Evolutionary conservation across 2,113 vertebrate genomes (phyloP).

Genomic region (Apistogramma diplotaenia): DNA sequence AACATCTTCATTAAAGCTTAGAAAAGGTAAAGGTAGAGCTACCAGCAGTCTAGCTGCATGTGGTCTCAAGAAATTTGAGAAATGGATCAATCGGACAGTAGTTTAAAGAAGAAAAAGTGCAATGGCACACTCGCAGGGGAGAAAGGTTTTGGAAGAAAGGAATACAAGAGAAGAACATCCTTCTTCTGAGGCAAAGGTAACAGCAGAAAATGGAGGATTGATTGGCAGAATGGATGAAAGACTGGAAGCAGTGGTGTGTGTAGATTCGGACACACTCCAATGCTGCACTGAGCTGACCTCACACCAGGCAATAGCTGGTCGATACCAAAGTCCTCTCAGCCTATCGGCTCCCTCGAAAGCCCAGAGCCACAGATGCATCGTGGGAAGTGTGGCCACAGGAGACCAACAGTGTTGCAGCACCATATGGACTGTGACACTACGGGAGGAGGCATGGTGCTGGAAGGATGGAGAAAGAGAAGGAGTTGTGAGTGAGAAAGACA

Average conservation of each 20-base stretch:
- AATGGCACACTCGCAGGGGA: neutral
- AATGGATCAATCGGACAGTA: conserved; percentile 19
- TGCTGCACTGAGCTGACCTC: conserved; percentile 64
- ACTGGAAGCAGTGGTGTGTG: conserved; percentile 60
- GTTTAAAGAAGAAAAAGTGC: conserved; percentile 5
- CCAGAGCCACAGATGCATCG: conserved; percentile 76
- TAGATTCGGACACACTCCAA: conserved; percentile 61
- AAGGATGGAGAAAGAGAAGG: conserved; percentile 50
- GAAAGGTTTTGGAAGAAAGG: neutral
- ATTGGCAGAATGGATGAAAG: conserved; percentile 45
- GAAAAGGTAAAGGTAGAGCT: neutral
- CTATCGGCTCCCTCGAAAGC: conserved; percentile 65
- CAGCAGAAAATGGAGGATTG: conserved; percentile 41
- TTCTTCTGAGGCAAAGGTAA: conserved; percentile 20
- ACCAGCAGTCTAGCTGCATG: neutral
- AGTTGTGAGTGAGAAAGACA: conserved; percentile 48
- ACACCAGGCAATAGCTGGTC: conserved; percentile 68
- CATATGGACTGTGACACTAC: conserved; percentile 78
- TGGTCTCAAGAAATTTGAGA: conserved; percentile 4
- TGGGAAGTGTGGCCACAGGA: conserved; percentile 80
- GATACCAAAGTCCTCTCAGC: conserved; percentile 68
- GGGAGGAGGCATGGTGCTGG: conserved; percentile 60
- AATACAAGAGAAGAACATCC: conserved; percentile 1
- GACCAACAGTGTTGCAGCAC: conserved; percentile 77
- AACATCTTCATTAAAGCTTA: neutral